Evolutionary conservation across 2,797 vertebrate species (phyloP), one percentile per base, ranked within the genome.

Genomic region (Acanthurus leucopareius): DNA sequence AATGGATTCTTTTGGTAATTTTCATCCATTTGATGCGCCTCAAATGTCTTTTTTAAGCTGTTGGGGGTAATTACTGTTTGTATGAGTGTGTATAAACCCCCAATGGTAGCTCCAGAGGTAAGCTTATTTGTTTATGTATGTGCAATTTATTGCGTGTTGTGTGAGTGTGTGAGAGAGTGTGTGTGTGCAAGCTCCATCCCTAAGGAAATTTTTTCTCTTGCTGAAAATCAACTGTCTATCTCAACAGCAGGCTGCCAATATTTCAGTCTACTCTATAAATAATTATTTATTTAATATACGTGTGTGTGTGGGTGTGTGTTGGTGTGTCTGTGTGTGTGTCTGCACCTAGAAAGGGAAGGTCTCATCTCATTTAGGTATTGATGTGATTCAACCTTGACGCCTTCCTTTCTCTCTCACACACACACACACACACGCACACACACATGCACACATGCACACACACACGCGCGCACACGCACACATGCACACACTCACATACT

Each of bases 261-360:
- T 85, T 86, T 86, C 65, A 84, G 85, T 89, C 75, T 82, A 69
- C 60, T 79, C 60, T 83, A 58, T 84, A 89, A 88, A 89, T 87
- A 80, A 87, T 90, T 67, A 81, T 88, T 88, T 88, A 89, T 91
- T 90, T 86, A 88, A 89, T 81, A 83, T 62, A 82, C 17, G 58
- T 65, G 22, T 35, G 48, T 73, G 22, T 64, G 51, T 56, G 57
- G 53, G 51, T 68, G 61, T 49, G 65, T 77, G 32, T 59, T 66
- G 69, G 22, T 35, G 48, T 73, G 22, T 64, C 47, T 56, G 74
- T 61, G 63, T 40, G 59, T 64, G 32, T 64, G n/a, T 56, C 19
- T 47, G 17, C 10, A 5, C 60, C 28, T 53, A 15, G 14, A 73
- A 64, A 70, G 68, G 65, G 40, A 77, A 77, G 57, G 57, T 72